phyloP scores from a whole-genome alignment of 37 sponge, comb jelly and placozoan genomes.

The Geodia barretti region DNA sequence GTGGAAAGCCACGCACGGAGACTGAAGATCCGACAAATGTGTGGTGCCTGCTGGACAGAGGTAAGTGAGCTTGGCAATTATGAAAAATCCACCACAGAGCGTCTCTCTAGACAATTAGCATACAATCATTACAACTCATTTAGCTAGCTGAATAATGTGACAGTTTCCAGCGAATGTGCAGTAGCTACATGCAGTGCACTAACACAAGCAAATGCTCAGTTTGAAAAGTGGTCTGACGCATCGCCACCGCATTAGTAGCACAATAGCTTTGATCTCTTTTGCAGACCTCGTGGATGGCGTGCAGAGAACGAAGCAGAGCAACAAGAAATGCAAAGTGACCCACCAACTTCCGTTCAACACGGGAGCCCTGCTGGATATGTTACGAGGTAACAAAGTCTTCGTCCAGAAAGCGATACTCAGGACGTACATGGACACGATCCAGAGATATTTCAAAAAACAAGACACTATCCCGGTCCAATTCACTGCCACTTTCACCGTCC shows the following conservation, averaged over 20 bases:
- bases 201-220: no score
- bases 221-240: no score
- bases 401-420: conserved; percentile 32
- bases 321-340: neutral
- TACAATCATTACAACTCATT: no score
- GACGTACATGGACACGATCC: conserved; percentile 21
- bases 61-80: no score
- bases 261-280: no score
- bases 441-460: neutral
- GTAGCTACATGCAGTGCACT: no score
- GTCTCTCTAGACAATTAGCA: no score
- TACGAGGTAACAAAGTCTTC: neutral
- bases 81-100: no score
- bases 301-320: neutral
- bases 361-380: neutral
- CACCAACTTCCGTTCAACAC: conserved; percentile 25
- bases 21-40: conserved; percentile 18
- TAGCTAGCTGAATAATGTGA: no score
- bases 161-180: no score
- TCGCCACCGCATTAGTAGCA: no score
- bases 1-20: conserved; percentile 7
- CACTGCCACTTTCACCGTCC: no score
- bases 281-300: conserved; percentile 15
- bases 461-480: neutral
- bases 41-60: conserved; percentile 54